Conservation (phyloP, 1,140 invertebrate species). For the Saccostrea glomerata region DNA sequence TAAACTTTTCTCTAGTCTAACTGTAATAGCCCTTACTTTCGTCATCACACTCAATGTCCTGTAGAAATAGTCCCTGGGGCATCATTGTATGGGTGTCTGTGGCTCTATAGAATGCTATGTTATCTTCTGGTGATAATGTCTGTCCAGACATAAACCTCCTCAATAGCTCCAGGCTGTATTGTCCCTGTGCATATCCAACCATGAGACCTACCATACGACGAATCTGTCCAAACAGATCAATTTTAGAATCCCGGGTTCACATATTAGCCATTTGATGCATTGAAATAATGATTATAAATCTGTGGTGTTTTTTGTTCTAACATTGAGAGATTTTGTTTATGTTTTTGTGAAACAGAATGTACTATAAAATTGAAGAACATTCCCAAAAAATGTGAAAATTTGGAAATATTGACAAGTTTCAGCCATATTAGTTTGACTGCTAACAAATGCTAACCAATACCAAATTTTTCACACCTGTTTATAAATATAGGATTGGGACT, state of each 20-base stretch:
- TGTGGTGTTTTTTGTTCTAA: too few relatives aligned
- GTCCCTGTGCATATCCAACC: constrained; percentile 13
- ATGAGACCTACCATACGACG: constrained; percentile 5
- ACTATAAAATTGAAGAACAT: too few relatives aligned
- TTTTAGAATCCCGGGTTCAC: too few relatives aligned
- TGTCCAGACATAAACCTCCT: background rate
- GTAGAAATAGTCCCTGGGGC: background rate
- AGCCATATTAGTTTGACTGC: too few relatives aligned
- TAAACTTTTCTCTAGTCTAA: too few relatives aligned
- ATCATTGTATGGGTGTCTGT: background rate
- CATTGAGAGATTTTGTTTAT: too few relatives aligned
- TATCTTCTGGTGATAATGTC: background rate
- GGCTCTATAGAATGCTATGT: background rate
- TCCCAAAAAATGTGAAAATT: too few relatives aligned
- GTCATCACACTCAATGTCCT: background rate
- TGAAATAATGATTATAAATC: too few relatives aligned
- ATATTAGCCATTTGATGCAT: too few relatives aligned
- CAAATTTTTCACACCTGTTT: background rate
- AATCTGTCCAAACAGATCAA: background rate
- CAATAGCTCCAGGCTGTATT: background rate
- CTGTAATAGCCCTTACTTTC: background rate
- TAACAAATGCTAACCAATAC: too few relatives aligned
- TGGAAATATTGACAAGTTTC: too few relatives aligned
- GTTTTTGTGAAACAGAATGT: too few relatives aligned
- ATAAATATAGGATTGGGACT: constrained; percentile 18